phyloP scores from a whole-genome alignment of 2,797 vertebrate species.

The Halcyon chelicuti region DNA sequence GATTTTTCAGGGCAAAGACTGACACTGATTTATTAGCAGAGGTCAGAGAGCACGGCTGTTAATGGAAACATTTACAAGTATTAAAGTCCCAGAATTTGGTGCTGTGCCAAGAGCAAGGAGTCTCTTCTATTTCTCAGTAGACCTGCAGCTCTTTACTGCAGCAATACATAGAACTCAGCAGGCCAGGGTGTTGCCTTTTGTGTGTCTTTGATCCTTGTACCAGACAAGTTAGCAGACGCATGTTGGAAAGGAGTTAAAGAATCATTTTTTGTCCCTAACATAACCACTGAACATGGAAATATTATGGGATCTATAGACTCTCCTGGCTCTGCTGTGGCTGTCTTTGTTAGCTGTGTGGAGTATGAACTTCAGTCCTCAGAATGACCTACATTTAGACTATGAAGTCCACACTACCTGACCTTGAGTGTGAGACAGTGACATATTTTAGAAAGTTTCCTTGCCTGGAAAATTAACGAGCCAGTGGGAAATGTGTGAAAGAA shows the following conservation, averaged over 20 bases:
- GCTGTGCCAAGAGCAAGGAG: background rate
- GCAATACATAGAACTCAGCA: background rate
- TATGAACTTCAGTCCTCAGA: background rate
- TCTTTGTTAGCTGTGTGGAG: background rate
- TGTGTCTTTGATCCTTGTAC: background rate
- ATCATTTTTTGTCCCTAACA: fast-evolving
- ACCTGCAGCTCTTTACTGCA: background rate
- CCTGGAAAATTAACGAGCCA: background rate
- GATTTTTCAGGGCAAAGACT: background rate
- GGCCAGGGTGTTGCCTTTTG: background rate
- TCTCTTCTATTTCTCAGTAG: background rate
- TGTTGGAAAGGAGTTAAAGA: background rate
- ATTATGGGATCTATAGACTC: background rate
- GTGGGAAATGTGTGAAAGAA: background rate
- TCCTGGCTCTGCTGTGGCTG: background rate
- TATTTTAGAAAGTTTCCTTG: background rate
- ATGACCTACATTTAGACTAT: background rate
- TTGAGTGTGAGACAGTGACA: background rate
- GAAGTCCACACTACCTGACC: background rate
- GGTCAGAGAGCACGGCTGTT: background rate
- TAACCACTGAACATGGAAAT: background rate
- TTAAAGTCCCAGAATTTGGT: background rate
- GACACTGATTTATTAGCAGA: background rate
- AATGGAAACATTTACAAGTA: background rate
- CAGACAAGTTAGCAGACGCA: background rate